A percentile compares a stretch with the other conserved stretches of the same genome.
phyloP scores from a whole-genome alignment of 2,797 vertebrate genomes.

The Chromis chromis region DNA sequence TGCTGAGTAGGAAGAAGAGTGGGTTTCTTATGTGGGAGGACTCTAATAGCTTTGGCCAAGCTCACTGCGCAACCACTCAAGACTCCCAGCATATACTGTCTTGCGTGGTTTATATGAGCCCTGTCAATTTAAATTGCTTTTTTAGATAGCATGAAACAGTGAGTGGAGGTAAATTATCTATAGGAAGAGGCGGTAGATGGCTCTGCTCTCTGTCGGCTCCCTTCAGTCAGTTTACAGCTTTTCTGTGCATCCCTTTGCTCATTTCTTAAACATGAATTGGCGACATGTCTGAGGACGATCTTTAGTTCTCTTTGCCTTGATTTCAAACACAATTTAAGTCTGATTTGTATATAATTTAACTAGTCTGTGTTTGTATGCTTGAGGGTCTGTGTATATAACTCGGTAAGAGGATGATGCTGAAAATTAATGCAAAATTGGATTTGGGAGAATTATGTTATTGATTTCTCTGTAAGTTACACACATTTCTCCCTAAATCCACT shows the following conservation, averaged over 20 bases:
- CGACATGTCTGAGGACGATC: background rate
- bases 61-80: slow-evolving; percentile 48
- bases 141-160: slow-evolving; percentile 27
- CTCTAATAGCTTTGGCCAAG: slow-evolving; percentile 53
- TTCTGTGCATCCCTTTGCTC: background rate
- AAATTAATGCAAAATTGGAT: slow-evolving; percentile 40
- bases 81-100: slow-evolving; percentile 27
- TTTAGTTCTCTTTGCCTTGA: slow-evolving; percentile 12
- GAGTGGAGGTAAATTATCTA: slow-evolving; percentile 24
- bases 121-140: slow-evolving; percentile 42
- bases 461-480: slow-evolving; percentile 25
- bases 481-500: slow-evolving; percentile 19
- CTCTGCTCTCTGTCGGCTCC: background rate
- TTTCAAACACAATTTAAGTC: slow-evolving; percentile 22
- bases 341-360: background rate
- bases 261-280: slow-evolving; percentile 8
- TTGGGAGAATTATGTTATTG: slow-evolving; percentile 21
- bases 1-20: slow-evolving; percentile 56
- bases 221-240: slow-evolving; percentile 6
- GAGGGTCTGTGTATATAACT: background rate
- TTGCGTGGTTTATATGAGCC: slow-evolving; percentile 33
- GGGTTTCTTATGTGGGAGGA: slow-evolving; percentile 50
- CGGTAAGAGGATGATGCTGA: slow-evolving; percentile 1
- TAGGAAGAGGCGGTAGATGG: slow-evolving; percentile 17
- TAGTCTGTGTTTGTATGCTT: background rate